Evolutionary conservation across 2,888 invertebrate species (phyloP), one percentile per base, ranked within the genome.

Genomic region (Gasteruption jaculator): DNA sequence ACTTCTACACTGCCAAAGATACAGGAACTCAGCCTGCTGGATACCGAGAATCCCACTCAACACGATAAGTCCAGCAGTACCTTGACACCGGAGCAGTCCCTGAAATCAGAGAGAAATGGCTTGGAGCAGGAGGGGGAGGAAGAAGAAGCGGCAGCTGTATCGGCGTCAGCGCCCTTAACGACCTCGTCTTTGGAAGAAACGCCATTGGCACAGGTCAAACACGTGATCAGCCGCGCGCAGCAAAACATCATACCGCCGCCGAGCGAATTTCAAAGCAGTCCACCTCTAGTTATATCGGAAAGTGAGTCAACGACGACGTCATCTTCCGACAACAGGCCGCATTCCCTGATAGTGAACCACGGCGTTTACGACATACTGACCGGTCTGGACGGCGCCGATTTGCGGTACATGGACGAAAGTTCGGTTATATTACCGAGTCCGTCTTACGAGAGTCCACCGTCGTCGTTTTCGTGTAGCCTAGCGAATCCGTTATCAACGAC

Each of bases 381-480:
- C 14, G 85, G 84, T 35, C 76, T 91, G 71, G 90, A 91, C 63
- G 86, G 85, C 46, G 86, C 87, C n/a, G 91, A 92, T 71, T 73
- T 92, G 38, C 80, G 87, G 32, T 92, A 81, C 69, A 91, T 92
- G 91, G 92, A 92, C 65, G 91, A 92, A 65, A 91, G 91, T 68
- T 91, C 90, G 19, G 80, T 91, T 29, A 83, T 84, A 52, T 76
- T 89, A 43, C 82, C 86, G 41, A 86, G 89, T 48, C 87, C 89
- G 11, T 81, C 80, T 43, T 83, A 82, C 59, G 89, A 88, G 66
- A 87, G 85, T 61, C 84, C 86, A 30, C 83, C 85, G 8, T 82
- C 84, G 44, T 82, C 82, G 19, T 66, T 68, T 43, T 66, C 70
- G 4, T 67, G 63, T 50, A 70, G 70, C 38, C 50, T 68, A 20